phyloP scores from a whole-genome alignment of 2,113 vertebrate genomes.

The Nycticorax nycticorax region DNA sequence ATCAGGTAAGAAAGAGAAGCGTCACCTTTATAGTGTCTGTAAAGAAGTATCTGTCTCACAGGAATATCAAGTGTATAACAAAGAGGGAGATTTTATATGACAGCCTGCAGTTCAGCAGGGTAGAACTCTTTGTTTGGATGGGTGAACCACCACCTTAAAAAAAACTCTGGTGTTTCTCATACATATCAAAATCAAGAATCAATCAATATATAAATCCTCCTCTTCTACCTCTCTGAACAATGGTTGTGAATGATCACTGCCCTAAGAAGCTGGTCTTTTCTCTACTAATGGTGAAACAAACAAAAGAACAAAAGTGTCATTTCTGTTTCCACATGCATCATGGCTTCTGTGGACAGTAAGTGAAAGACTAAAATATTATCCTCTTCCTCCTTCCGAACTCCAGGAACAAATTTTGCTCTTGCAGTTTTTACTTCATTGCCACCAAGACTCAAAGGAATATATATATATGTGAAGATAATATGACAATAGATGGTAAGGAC shows the following conservation, averaged over 20 bases:
- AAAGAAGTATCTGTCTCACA: background rate
- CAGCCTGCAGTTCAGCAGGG: background rate
- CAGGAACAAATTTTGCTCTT: background rate
- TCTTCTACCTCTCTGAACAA: background rate
- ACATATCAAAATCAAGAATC: background rate
- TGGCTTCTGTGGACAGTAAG: background rate
- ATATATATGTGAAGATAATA: background rate
- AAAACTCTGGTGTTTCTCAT: background rate
- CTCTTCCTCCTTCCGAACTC: fast-evolving
- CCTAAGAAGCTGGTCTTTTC: background rate
- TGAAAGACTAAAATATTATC: background rate
- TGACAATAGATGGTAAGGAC: background rate
- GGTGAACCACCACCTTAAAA: background rate
- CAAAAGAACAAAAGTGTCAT: fast-evolving
- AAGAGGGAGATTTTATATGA: background rate
- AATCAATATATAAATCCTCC: background rate
- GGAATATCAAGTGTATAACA: background rate
- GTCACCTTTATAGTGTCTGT: background rate
- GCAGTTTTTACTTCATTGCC: background rate
- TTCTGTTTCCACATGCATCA: background rate
- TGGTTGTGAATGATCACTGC: background rate
- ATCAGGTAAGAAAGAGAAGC: background rate
- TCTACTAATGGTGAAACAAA: background rate
- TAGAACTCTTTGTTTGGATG: background rate
- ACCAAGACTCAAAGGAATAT: background rate